Evolutionary conservation across 2,113 vertebrate genomes (phyloP).

Genomic region (Glareola pratincola): DNA sequence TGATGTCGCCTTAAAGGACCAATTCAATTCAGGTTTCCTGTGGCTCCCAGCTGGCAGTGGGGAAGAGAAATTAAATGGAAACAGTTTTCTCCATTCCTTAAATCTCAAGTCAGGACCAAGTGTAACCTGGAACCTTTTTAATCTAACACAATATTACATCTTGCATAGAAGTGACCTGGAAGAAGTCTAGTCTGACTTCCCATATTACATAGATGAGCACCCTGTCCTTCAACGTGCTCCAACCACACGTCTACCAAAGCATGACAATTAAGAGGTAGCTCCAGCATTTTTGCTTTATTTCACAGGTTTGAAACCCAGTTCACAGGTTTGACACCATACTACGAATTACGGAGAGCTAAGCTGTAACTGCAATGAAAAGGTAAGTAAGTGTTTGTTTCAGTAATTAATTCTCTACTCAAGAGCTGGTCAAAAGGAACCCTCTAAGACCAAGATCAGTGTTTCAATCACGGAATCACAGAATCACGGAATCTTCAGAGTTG

Average conservation of each 20-base stretch:
- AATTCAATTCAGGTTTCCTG: neutral
- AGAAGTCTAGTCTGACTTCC: neutral
- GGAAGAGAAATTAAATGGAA: neutral
- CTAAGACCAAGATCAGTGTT: neutral
- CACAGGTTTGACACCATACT: neutral
- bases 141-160: neutral
- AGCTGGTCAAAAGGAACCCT: neutral
- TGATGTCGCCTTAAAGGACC: neutral
- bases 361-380: neutral
- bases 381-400: neutral
- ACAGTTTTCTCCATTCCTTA: neutral
- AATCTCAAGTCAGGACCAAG: neutral
- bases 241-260: neutral
- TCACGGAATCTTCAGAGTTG: no score
- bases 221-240: neutral
- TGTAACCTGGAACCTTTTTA: neutral
- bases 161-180: neutral
- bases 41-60: neutral
- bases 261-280: neutral
- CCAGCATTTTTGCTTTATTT: neutral
- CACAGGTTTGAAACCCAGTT: neutral
- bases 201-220: accelerated
- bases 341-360: neutral
- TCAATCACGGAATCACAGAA: no score
- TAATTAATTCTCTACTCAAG: neutral